Evolutionary conservation across 2,113 vertebrate genomes (phyloP).

Genomic region (Irena cyanogastra): DNA sequence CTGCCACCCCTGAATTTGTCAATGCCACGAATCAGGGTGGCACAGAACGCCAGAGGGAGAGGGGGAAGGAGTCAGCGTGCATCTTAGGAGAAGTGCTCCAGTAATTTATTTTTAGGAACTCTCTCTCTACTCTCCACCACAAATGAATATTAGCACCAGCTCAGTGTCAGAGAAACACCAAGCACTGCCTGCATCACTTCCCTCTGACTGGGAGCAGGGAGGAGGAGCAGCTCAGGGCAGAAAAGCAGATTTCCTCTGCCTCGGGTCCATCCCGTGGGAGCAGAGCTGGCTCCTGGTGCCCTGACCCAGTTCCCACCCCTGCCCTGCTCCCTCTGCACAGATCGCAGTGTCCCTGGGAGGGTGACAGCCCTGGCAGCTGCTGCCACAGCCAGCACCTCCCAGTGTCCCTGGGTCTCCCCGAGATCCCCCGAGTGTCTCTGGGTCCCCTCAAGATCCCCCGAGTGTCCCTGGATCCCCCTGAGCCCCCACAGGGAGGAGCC

Average conservation of each 20-base stretch:
- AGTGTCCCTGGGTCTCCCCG: background rate
- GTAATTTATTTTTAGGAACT: background rate
- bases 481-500: background rate
- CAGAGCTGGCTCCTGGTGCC: background rate
- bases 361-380: background rate
- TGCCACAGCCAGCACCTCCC: background rate
- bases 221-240: background rate
- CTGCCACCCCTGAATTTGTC: background rate
- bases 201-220: background rate
- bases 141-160: background rate
- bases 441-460: background rate
- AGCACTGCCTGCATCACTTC: background rate
- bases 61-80: background rate
- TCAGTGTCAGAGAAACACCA: background rate
- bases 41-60: background rate
- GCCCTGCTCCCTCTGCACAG: background rate
- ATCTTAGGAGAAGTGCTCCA: background rate
- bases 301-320: background rate
- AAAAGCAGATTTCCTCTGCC: background rate
- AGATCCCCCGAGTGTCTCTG: background rate
- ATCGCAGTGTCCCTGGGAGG: rapidly evolving
- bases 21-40: background rate
- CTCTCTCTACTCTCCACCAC: background rate
- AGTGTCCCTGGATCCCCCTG: no score
- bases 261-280: background rate